Base-by-base conservation (phyloP, 2,888 invertebrate species). In the Aleiodes leptofemur region DNA sequence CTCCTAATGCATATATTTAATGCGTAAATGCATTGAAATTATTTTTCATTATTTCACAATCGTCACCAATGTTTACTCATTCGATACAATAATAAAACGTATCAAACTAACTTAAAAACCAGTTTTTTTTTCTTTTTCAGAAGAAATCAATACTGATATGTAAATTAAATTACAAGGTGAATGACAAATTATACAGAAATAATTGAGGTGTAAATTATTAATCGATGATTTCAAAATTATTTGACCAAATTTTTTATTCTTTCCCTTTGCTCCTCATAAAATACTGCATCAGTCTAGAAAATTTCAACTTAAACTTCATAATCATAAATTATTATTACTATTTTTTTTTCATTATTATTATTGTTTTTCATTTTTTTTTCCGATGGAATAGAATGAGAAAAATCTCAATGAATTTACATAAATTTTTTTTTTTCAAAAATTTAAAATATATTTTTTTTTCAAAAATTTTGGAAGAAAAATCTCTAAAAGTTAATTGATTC, bases 1-100 rank as follows among this genome's bases (percentile, higher is more conserved):
- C 13, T 50, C 23, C 8, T 29, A 8, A 48, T 51, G 29, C 38
- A 50, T 51, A 0, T 55, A 57, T 57, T 16, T 56, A 14, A 34
- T 43, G 53, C 48, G 16, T 48, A 16, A 70, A n/a, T 57, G 50
- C 64, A 51, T 56, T 68, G 66, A 57, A 72, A 78, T 72, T 23
- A 74, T 53, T 61, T 59, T 34, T 59, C 59, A 59, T 59, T 13
- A 34, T 34, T 57, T 51, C 51, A 1, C n/a, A 55, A n/a, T 55
- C 55, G 43, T 43, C 34, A 34, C 2, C 38, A 38, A 38, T n/a
- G 14, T 61, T 55, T 31, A 61, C 14, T n/a, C 14, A 13, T 11
- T n/a, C 14, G 55, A 16, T 14, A 55, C 14, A 55, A 55, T 55
- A 14, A 55, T 16, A n/a, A 55, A n/a, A 55, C 14, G 3, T 55